Conservation (phyloP, 2,888 invertebrate species). For the Drosophila kanekoi region DNA sequence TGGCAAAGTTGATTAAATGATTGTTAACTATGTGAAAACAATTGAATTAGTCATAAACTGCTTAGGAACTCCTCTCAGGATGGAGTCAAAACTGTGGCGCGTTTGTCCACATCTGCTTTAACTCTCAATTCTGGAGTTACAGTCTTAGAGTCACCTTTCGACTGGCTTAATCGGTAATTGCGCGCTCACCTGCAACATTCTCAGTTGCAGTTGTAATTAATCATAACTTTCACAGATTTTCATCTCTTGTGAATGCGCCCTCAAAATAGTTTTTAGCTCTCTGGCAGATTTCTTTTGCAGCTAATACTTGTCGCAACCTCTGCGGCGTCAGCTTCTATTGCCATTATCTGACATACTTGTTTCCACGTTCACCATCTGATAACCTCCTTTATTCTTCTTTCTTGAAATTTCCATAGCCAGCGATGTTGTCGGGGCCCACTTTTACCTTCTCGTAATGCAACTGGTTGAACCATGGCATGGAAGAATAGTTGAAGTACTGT, state of each 20-base stretch:
- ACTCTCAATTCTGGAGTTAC: neutral
- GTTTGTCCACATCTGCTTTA: no score
- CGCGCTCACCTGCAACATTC: neutral
- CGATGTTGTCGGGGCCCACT: conserved; percentile 28
- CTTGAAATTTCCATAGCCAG: conserved; percentile 23
- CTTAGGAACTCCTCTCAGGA: no score
- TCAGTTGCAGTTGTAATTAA: conserved; percentile 4
- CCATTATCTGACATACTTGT: conserved; percentile 47
- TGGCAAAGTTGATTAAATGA: no score
- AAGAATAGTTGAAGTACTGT: conserved; percentile 35
- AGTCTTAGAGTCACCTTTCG: neutral
- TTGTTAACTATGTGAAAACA: no score
- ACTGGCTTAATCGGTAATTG: neutral
- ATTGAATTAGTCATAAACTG: no score
- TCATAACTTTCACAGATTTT: conserved; percentile 22
- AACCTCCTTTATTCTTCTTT: conserved; percentile 25
- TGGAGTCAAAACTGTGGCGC: no score
- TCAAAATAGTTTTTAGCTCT: neutral
- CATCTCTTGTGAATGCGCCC: neutral
- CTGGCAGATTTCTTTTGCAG: conserved; percentile 10
- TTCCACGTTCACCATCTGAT: conserved; percentile 39
- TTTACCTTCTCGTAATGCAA: conserved; percentile 44
- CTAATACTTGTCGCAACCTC: conserved; percentile 12
- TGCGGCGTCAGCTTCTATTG: conserved; percentile 15
- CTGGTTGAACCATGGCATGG: conserved; percentile 37